Evolutionary conservation across 1,140 invertebrate genomes (phyloP), one percentile per base, ranked within the genome.

Genomic region (Melanaphis sacchari): DNA sequence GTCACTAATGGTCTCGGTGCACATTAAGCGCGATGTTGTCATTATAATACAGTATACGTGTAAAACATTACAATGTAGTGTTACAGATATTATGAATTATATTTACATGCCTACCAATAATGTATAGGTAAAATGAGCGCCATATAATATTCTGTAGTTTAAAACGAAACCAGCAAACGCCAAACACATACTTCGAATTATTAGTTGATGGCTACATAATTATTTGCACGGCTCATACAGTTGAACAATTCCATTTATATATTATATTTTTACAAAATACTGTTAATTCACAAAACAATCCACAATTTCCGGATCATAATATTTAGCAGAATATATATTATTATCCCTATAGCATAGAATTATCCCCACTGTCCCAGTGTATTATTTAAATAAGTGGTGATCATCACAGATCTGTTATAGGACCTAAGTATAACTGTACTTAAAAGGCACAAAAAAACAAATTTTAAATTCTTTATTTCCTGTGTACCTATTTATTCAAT

Each of bases 1-100:
- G 84, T 43, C 40, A n/a, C 84, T 87, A 87, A 87, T 87, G n/a
- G n/a, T 38, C 76, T 82, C 82, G 40, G 38, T 26, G 82, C 82
- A 26, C n/a, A 82, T 85, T 31, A 43, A 43, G 43, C 31, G 43
- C 31, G n/a, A 43, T 18, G 43, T 31, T 18, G 11, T 43, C 43
- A 85, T 85, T 43, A 31, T 41, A 38, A 43, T 21, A 43, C 26
- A 15, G 40, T 21, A n/a, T 43, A 84, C 9, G 24, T 85, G 38
- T 85, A 82, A 9, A 24, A 82, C 21, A 82, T 38, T 38, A 21
- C 24, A 82, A 82, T 82, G 38, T 22, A 40, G 7, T 82, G 22
- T 82, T 82, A 82, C 81, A 38, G 15, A 76, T 76, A 76, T 76
- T 76, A n/a, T 66, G 59, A 66, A 66, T 66, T 4, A n/a, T 76